Evolutionary conservation across 2,888 invertebrate genomes (phyloP), one percentile per base, ranked within the genome.

Genomic region (Ceramica pisi): DNA sequence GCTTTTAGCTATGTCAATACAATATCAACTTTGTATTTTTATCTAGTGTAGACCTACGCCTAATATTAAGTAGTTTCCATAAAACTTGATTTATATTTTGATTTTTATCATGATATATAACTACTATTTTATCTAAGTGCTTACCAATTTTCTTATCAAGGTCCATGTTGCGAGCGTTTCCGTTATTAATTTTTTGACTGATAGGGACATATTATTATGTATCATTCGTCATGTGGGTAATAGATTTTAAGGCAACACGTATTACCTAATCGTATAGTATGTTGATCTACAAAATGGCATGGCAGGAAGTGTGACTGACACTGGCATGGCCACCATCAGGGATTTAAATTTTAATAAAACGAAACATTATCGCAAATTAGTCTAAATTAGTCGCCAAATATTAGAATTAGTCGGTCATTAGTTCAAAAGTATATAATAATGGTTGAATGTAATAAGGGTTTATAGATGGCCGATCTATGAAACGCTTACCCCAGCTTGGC

Each of bases 1-100:
- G 91, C 91, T 92, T 91, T 92, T 89, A 91, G 83, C 85, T 85
- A 71, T 80, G 85, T 88, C 83, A 90, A 90, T 84, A 90, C 69
- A 78, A 80, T 71, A 82, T 67, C 50, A 59, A 70, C 71, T 70
- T 64, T 21, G 9, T 50, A 7, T 41, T 68, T n/a, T 70, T 76
- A 80, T 69, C 69, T 75, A 56, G 44, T 65, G 31, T 61, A 71
- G 64, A 73, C 74, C 63, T 67, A 64, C 57, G 65, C 57, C 72
- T 67, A 82, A 65, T 79, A 55, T 62, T 46, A 26, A 51, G 76
- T 78, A 51, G 57, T 65, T 70, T 68, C 65, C 56, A 80, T 73
- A 57, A 56, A 65, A 65, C 69, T 41, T 69, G 64, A 68, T 73
- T 84, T 75, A 62, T 70, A 67, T 75, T 66, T 41, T 48, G 53